Evolutionary conservation across 2,888 invertebrate species (phyloP).

Genomic region (Leptogaster cylindrica): DNA sequence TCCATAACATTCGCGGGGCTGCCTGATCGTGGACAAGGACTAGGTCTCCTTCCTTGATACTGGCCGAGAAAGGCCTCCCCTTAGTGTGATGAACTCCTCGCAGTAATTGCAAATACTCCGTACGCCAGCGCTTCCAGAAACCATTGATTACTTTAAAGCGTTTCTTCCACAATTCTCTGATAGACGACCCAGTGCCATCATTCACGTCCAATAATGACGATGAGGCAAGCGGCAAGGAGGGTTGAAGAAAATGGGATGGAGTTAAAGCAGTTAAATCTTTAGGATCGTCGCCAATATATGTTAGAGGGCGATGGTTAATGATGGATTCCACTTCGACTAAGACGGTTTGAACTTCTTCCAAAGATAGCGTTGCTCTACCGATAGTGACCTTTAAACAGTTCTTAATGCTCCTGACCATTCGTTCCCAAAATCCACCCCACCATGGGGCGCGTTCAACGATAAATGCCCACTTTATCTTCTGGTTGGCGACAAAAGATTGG

Average conservation of each 20-base stretch:
- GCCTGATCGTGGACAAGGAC: background rate
- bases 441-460: too few relatives aligned
- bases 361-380: background rate
- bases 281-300: background rate
- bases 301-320: background rate
- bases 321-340: background rate
- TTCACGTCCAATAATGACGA: too few relatives aligned
- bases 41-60: background rate
- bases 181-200: background rate
- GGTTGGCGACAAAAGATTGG: too few relatives aligned
- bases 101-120: background rate
- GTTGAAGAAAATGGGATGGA: too few relatives aligned
- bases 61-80: background rate
- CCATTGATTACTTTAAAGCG: too few relatives aligned
- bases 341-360: background rate
- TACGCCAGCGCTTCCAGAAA: background rate
- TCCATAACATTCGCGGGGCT: background rate
- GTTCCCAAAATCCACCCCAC: too few relatives aligned
- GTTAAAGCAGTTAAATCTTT: too few relatives aligned
- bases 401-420: background rate
- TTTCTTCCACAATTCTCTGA: background rate
- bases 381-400: background rate
- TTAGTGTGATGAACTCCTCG: background rate
- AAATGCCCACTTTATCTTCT: background rate
- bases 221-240: too few relatives aligned